These are phyloP conservation scores for Corydoras sp. DNA, from an alignment of 2,113 vertebrate genomes.

Conservation along the genomic window DNA sequence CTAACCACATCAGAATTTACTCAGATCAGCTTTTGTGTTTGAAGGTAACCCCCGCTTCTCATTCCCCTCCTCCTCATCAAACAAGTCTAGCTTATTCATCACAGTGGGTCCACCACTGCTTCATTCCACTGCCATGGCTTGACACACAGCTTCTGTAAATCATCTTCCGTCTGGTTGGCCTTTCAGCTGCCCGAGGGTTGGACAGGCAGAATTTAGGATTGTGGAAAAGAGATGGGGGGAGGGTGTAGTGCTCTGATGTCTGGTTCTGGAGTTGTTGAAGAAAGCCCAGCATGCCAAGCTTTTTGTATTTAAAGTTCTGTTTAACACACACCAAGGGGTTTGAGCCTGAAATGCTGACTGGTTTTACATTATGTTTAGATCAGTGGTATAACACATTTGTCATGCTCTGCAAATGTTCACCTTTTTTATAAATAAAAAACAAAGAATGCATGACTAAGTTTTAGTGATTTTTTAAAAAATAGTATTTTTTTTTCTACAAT, in stretches of 20 bases:
- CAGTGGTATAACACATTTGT: too few relatives aligned
- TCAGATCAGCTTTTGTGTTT: slow-evolving; percentile 50
- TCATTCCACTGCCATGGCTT: slow-evolving; percentile 39
- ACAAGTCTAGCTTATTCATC: slow-evolving; percentile 32
- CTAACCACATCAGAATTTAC: slow-evolving; percentile 11
- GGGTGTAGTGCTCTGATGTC: not conserved
- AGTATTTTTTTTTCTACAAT: too few relatives aligned
- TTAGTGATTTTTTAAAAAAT: too few relatives aligned
- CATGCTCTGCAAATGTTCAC: too few relatives aligned
- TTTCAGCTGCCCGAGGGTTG: slow-evolving; percentile 52
- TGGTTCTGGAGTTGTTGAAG: not conserved
- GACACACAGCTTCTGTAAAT: slow-evolving; percentile 58
- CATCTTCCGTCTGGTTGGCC: slow-evolving; percentile 56
- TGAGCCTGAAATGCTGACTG: too few relatives aligned
- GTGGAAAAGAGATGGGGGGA: slow-evolving; percentile 15
- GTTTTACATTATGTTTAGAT: too few relatives aligned
- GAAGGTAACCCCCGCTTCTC: slow-evolving; percentile 52
- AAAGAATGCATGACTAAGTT: too few relatives aligned
- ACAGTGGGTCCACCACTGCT: slow-evolving; percentile 31
- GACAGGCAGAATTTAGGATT: slow-evolving; percentile 43
- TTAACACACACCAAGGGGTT: not conserved
- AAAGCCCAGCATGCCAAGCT: slow-evolving; percentile 59
- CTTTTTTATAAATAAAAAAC: too few relatives aligned
- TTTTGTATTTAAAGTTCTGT: slow-evolving; percentile 60
- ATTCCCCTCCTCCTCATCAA: slow-evolving; percentile 38